Base-by-base conservation (phyloP, 2,113 vertebrate genomes). In the Formicarius rufipectus region DNA sequence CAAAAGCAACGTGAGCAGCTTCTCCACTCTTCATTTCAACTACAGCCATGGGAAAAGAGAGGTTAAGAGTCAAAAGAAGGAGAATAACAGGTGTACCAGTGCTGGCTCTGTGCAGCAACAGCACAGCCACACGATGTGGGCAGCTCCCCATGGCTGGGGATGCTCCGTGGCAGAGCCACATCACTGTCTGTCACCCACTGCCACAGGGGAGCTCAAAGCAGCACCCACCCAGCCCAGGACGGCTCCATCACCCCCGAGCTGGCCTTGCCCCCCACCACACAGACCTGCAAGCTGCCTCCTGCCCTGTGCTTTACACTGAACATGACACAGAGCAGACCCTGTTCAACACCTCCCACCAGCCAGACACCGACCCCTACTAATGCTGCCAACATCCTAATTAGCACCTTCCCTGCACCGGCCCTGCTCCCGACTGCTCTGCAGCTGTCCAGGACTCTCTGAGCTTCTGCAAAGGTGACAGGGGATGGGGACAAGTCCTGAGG, bases 341-440 rank as follows among this genome's bases (percentile, higher is more conserved):
- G 25, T 7, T 25, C 81, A 28, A 56, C 91, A 78, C 89, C 10
- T 89, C 87, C 83, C 77, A 42, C 47, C 17, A 68, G 69, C n/a
- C 69, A 72, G 60, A 60, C 86, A 72, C 56, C 31, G 24, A 44
- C 87, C 84, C 96, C 93, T 87, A 1, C 69, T 23, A 68, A 55
- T 3, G 80, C 90, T 95, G 94, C 87, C 94, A 95, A 94, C 84
- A 76, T 79, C 89, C 91, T 79, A 47, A 89, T 95, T 91, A 95
- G 91, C 91, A 89, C 87, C 84, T 87, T 87, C 44, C 69, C 67
- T 0, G 6, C 4, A 76, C 72, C 50, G 1, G 25, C 67, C 80
- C 80, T 56, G 81, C 95, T 89, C 90, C 90, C 3, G 0, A 18
- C 93, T 52, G 94, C 95, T 97, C 95, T 76, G 82, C 95, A 73